These are phyloP conservation scores for Isotomurus palustris DNA, from an alignment of 2,888 invertebrate genomes.

Conservation along the genomic window DNA sequence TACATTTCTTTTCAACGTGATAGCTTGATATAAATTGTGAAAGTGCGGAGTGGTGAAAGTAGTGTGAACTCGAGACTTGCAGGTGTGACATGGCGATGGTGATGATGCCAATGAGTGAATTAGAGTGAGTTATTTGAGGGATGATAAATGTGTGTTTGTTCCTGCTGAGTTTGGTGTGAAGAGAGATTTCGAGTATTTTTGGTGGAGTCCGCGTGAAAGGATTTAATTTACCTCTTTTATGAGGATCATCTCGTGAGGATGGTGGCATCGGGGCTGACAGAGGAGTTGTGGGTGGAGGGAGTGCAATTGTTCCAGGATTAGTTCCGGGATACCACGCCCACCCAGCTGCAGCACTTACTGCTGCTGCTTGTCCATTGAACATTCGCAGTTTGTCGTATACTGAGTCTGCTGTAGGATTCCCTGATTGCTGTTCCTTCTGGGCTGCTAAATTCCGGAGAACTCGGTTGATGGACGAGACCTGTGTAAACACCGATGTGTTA, in stretches of 20 bases:
- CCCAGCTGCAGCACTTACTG: conserved; percentile 55
- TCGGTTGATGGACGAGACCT: conserved; percentile 98
- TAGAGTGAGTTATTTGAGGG: too few relatives aligned
- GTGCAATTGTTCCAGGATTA: conserved; percentile 67
- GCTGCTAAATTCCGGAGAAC: conserved; percentile 93
- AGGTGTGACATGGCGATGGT: background rate
- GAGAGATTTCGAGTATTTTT: too few relatives aligned
- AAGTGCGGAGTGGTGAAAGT: too few relatives aligned
- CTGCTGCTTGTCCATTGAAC: conserved; percentile 81
- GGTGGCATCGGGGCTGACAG: conserved; percentile 54
- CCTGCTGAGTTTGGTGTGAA: background rate
- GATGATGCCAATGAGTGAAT: too few relatives aligned
- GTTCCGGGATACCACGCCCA: conserved; percentile 84
- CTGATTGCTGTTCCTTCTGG: conserved; percentile 88
- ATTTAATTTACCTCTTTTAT: conserved; percentile 77
- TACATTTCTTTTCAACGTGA: too few relatives aligned
- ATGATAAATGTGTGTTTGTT: background rate
- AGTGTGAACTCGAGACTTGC: too few relatives aligned
- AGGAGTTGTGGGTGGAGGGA: conserved; percentile 53
- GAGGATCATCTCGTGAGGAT: conserved; percentile 61
- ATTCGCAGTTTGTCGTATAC: conserved; percentile 92
- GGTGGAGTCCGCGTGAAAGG: too few relatives aligned
- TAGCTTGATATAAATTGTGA: too few relatives aligned
- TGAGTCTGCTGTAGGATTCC: conserved; percentile 69
- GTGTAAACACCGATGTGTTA: too few relatives aligned